Percentiles rank a stretch among this genome's conserved stretches.
Conservation (phyloP, 1,140 invertebrate species). For the Aphis gossypii region DNA sequence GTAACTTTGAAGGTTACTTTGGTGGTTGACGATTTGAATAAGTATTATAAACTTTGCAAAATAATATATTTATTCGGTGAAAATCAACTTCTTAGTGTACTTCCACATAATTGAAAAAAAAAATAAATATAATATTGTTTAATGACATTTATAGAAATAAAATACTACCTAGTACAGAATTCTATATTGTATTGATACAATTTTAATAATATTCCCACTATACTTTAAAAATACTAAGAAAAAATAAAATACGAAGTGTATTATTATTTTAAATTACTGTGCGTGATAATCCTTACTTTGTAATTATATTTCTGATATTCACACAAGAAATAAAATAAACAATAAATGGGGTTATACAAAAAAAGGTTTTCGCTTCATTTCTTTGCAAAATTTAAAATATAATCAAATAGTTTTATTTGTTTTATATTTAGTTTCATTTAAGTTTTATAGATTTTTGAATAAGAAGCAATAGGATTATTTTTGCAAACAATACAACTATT, state of each 20-base stretch:
- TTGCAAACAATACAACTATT: not conserved
- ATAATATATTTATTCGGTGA: not conserved
- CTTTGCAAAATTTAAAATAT: not conserved
- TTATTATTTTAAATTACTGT: too few species aligned
- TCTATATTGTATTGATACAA: not conserved
- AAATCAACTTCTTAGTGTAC: not conserved
- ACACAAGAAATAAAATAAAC: too few species aligned
- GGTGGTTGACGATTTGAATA: not conserved
- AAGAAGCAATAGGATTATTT: not conserved
- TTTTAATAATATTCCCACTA: not conserved
- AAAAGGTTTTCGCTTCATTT: too few species aligned
- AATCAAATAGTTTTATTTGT: conserved; percentile 6
- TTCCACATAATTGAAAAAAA: not conserved
- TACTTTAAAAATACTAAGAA: not conserved
- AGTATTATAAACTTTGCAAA: not conserved
- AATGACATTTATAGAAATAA: not conserved
- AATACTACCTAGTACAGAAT: not conserved
- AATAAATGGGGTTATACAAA: too few species aligned
- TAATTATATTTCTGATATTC: too few species aligned
- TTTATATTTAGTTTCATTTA: not conserved
- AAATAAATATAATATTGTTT: not conserved
- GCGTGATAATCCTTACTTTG: too few species aligned
- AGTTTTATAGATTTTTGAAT: not conserved
- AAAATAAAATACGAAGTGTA: not conserved
- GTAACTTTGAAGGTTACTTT: conserved; percentile 14